Conservation (phyloP, 2,113 vertebrate species). For the Antennarius striatus region DNA sequence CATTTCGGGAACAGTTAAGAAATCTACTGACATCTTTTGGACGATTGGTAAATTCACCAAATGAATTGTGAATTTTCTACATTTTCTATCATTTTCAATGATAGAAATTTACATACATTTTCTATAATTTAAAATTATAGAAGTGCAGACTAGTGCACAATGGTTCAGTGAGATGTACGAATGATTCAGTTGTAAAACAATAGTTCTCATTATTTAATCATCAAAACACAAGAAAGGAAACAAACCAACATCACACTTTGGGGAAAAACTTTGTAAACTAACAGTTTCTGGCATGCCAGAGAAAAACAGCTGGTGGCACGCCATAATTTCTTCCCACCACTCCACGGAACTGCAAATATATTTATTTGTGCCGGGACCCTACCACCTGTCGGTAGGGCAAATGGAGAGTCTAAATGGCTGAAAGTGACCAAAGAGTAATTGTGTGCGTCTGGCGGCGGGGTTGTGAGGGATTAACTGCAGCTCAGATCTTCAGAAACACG, state of each 20-base stretch:
- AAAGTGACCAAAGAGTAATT: slow-evolving; percentile 55
- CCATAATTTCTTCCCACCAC: slow-evolving; percentile 47
- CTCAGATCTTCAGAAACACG: slow-evolving; percentile 60
- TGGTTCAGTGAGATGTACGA: not conserved
- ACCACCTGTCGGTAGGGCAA: slow-evolving; percentile 58
- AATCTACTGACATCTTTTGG: too few relatives aligned
- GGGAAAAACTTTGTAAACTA: slow-evolving; percentile 63
- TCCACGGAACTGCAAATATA: slow-evolving; percentile 48
- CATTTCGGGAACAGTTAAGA: too few relatives aligned
- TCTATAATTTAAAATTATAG: too few relatives aligned
- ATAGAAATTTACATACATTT: too few relatives aligned
- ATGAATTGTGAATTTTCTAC: too few relatives aligned
- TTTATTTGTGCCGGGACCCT: slow-evolving; percentile 50
- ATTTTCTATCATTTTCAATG: too few relatives aligned
- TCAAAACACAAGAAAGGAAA: slow-evolving; percentile 52
- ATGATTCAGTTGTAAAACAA: slow-evolving; percentile 48
- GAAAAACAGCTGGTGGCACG: slow-evolving; percentile 65
- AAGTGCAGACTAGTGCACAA: too few relatives aligned
- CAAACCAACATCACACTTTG: slow-evolving; percentile 27
- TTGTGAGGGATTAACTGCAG: slow-evolving; percentile 55
- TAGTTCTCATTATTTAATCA: slow-evolving; percentile 59
- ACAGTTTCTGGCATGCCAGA: slow-evolving; percentile 49
- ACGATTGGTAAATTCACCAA: too few relatives aligned
- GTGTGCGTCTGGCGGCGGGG: slow-evolving; percentile 32
- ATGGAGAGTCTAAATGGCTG: slow-evolving; percentile 41